Evolutionary conservation across 2,888 invertebrate species (phyloP), one percentile per base, ranked within the genome.

Genomic region (Ctena decussata): DNA sequence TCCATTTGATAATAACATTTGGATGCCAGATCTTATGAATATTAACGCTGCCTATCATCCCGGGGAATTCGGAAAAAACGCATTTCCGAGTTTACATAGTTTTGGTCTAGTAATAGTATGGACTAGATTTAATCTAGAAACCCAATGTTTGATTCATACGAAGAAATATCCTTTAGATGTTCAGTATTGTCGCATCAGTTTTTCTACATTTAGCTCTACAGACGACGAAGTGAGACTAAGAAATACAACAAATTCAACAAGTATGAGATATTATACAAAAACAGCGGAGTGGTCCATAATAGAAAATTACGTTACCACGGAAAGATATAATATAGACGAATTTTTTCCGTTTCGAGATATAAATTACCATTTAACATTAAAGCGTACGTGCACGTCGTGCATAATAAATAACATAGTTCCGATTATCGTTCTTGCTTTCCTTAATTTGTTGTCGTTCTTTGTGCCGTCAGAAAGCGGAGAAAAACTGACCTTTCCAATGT

Each of bases 381-480:
- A 79, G 41, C 60, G 85, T 0, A 53, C 57, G 18, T 85, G 85
- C 70, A 18, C 30, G 0, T 82, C 82, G 5, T 85, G 85, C 60
- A 32, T 85, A n/a, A 27, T 80, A 3, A 82, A 85, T 32, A 57
- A 70, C 5, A 80, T 85, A 15, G 5, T 85, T 21, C 85, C 85
- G n/a, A 80, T 82, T 30, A 27, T 82, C 27, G 24, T 85, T 27
- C 74, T 85, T 0, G 77, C 80, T n/a, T 27, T 60, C 15, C 41
- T 85, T 1, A 85, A 80, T 44, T n/a, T 85, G 39, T n/a, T 80
- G 0, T 30, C 85, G 1, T 85, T 80, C 35, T 85, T 85, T 24
- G 80, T 85, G 15, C 85, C 85, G 0, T 65, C 76, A 11, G 85
- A 80, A 69, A 82, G 85, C 39, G 85, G 85, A 8, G 82, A 85